Percentiles rank a stretch among this genome's conserved stretches.
These are phyloP conservation scores for Microtus pennsylvanicus DNA, from an alignment of 2,113 vertebrate genomes.

Conservation along the genomic window DNA sequence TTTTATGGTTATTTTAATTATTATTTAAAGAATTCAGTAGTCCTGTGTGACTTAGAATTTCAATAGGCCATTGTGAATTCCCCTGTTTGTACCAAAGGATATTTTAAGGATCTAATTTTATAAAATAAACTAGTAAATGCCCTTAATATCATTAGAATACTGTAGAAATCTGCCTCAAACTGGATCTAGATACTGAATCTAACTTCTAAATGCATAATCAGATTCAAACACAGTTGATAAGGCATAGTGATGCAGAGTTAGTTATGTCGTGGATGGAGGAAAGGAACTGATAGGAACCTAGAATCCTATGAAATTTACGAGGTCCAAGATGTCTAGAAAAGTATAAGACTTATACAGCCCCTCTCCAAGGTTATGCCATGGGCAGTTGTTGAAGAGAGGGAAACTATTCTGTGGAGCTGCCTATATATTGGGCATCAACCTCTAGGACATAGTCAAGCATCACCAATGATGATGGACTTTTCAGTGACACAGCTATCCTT, in stretches of 20 bases:
- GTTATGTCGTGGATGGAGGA: background rate
- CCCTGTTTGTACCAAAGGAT: background rate
- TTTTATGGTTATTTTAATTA: constrained; percentile 6
- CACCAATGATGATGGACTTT: background rate
- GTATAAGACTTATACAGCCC: too few relatives aligned
- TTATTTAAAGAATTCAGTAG: constrained; percentile 22
- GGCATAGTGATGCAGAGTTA: background rate
- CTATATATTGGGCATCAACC: accelerated
- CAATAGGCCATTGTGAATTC: background rate
- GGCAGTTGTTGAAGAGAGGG: background rate
- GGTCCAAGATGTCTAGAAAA: background rate
- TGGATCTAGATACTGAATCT: background rate
- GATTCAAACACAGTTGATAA: constrained; percentile 22
- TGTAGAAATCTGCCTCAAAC: background rate
- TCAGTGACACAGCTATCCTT: background rate
- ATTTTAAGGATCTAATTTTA: background rate
- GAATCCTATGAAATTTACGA: background rate
- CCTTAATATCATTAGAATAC: background rate
- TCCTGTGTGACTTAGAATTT: background rate
- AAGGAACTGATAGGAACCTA: background rate
- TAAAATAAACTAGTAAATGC: background rate
- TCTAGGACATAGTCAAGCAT: background rate
- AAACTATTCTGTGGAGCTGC: too few relatives aligned
- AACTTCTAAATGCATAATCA: background rate
- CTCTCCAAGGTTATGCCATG: background rate